Evolutionary conservation across 2,113 vertebrate species (phyloP), one percentile per base, ranked within the genome.

Genomic region (Noturus placidus): DNA sequence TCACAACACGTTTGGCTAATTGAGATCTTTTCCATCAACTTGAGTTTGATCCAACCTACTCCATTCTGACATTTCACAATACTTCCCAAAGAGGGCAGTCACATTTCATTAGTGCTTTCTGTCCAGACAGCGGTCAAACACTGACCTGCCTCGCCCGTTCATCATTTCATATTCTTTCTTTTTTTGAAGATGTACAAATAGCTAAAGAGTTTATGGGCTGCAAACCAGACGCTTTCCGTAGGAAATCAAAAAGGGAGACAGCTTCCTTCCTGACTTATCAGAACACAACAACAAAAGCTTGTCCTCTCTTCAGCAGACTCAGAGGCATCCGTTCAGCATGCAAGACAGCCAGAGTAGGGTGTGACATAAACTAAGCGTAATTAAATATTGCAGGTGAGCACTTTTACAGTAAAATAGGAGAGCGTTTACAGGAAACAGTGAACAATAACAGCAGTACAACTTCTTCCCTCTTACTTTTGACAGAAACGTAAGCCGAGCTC

Each of bases 191-290:
- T 92, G 90, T 93, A 94, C 95, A 96, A 96, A 96, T 94, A 96
- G 92, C 91, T 87, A 90, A 92, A 93, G 94, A 94, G 95, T 95
- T 93, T 95, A 96, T 94, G 92, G 93, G 84, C 90, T 86, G 83
- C 79, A 91, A 94, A 93, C 91, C 72, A 92, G 93, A 91, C 89
- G 91, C 93, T 95, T 95, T 95, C 95, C 93, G 94, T 93, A 93
- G 97, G 96, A 97, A 97, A 97, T 97, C 95, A 96, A 96, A 96
- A 95, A 69, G 94, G 96, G 95, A 97, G 97, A 97, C 96, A 82
- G 93, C 91, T 98, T 98, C 97, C 97, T 98, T 98, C 96, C 97
- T 97, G 94, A 90, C 92, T 93, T 93, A 94, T 95, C 94, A 93
- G 92, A 89, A 93, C 93, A 92, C 93, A 93, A 89, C 86, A 92